Evolutionary conservation across 2,797 vertebrate species (phyloP).

Genomic region (Agapornis canus): DNA sequence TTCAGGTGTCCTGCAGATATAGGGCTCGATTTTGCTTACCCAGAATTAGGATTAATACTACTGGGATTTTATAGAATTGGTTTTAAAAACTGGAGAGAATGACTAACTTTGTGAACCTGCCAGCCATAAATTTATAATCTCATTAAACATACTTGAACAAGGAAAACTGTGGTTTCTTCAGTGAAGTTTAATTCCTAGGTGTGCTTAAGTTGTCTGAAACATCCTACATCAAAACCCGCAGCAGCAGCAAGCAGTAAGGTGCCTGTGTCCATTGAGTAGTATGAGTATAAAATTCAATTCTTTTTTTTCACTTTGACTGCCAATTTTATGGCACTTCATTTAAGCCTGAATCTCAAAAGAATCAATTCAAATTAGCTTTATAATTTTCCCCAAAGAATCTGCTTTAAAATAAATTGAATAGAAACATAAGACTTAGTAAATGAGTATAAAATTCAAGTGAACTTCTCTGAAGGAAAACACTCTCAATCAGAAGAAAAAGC

Average conservation of each 20-base stretch:
- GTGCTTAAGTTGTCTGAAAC: conserved; percentile 63
- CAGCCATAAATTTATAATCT: background rate
- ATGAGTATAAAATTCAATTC: conserved; percentile 73
- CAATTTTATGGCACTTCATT: conserved; percentile 77
- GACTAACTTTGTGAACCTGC: background rate
- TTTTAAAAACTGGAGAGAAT: background rate
- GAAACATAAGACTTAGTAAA: conserved; percentile 74
- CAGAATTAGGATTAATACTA: background rate
- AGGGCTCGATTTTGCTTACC: background rate
- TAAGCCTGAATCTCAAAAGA: conserved; percentile 80
- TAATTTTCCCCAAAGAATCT: conserved; percentile 77
- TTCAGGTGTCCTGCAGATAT: background rate
- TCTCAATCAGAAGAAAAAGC: conserved; percentile 76
- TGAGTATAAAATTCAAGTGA: conserved; percentile 76
- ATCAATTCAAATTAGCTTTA: conserved; percentile 82
- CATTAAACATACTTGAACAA: background rate
- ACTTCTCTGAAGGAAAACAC: conserved; percentile 72
- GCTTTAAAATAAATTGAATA: conserved; percentile 81
- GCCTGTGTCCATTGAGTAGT: conserved; percentile 66
- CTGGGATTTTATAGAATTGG: background rate
- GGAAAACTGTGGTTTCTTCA: conserved; percentile 7
- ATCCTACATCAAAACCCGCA: conserved; percentile 51
- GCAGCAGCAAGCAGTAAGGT: conserved; percentile 61
- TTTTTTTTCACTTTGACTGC: conserved; percentile 76
- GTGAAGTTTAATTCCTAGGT: conserved; percentile 40